Percentiles rank a stretch among this genome's conserved stretches.
Evolutionary conservation across 2,797 vertebrate genomes (phyloP).

Genomic region (Paratrypauchen microcephalus): DNA sequence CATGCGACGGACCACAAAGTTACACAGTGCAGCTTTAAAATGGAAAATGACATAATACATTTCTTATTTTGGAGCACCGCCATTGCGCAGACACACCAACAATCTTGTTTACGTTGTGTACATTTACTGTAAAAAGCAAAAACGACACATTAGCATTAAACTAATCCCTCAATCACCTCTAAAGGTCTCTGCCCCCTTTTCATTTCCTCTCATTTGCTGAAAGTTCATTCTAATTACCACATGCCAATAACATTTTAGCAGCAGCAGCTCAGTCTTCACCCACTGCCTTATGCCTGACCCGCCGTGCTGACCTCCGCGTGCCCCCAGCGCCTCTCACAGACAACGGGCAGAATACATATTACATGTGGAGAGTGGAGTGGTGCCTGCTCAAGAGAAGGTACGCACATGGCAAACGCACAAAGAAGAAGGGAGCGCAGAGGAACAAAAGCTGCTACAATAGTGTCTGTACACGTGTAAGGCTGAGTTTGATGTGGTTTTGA

Average conservation of each 20-base stretch:
- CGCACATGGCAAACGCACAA: not conserved
- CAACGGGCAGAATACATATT: slow-evolving; percentile 47
- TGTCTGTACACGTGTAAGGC: not conserved
- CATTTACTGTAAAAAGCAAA: not conserved
- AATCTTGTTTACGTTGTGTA: not conserved
- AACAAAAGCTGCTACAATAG: not conserved
- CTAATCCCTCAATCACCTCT: not conserved
- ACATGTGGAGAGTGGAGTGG: slow-evolving; percentile 36
- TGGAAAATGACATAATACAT: not conserved
- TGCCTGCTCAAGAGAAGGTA: slow-evolving; percentile 6
- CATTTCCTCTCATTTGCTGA: slow-evolving; percentile 28
- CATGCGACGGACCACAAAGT: too few relatives aligned
- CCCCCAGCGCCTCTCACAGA: slow-evolving; percentile 34
- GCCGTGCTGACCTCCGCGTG: slow-evolving; percentile 12
- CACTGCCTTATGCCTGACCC: slow-evolving; percentile 47
- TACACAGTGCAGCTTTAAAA: too few relatives aligned
- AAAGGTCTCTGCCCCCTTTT: not conserved
- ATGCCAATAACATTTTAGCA: slow-evolving; percentile 13
- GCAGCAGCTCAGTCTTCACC: slow-evolving; percentile 19
- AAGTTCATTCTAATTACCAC: slow-evolving; percentile 16
- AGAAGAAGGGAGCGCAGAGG: not conserved
- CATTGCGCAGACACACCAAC: slow-evolving; percentile 11
- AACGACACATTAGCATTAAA: not conserved
- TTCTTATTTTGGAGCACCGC: not conserved
- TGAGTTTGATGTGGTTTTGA: not conserved